Base-by-base conservation (phyloP, 2,888 invertebrate genomes). In the Melanotus villosus region DNA sequence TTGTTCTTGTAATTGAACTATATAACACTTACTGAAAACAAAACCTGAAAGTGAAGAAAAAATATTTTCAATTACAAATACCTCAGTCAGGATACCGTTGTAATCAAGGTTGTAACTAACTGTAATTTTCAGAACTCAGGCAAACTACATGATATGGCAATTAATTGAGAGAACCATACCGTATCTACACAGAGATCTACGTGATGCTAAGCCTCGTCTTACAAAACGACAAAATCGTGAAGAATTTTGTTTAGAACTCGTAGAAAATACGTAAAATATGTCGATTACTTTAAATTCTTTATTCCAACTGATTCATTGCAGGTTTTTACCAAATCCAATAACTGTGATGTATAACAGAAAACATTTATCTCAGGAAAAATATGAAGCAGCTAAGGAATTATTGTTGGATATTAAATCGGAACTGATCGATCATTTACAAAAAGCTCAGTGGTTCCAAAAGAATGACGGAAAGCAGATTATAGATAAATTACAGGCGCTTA, bases 121-220 rank as follows among this genome's bases (percentile, higher is more conserved):
- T n/a, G n/a, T n/a, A n/a, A n/a, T n/a, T n/a, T 75, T 47, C 57
- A 81, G 81, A 56, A 70, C 72, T 38, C 77, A 76, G 70, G 77
- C 76, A 3, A 80, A 80, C 67, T 81, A 80, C 56, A 76, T 81
- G 26, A 74, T 75, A 5, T 78, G 80, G 78, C 72, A 78, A 57
- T 64, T 77, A n/a, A 70, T 81, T 4, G 74, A 76, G 21, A 68
- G 71, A 7, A 10, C 43, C 0, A 12, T 68, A 26, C 66, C 60
- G 0, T 65, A 60, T 32, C 41, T 69, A 32, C 54, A 54, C 4
- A 59, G 47, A 9, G 56, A 60, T 2, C n/a, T 69, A 14, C 32
- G 23, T 16, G 54, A 59, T 21, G 19, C 18, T 10, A 54, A 52
- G 23, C 14, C 21, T 1, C 10, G n/a, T 2, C n/a, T 10, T 19